A percentile compares a stretch with the other conserved stretches of the same genome.
Evolutionary conservation across 2,888 invertebrate species (phyloP).

Genomic region (Diarsia mendica): DNA sequence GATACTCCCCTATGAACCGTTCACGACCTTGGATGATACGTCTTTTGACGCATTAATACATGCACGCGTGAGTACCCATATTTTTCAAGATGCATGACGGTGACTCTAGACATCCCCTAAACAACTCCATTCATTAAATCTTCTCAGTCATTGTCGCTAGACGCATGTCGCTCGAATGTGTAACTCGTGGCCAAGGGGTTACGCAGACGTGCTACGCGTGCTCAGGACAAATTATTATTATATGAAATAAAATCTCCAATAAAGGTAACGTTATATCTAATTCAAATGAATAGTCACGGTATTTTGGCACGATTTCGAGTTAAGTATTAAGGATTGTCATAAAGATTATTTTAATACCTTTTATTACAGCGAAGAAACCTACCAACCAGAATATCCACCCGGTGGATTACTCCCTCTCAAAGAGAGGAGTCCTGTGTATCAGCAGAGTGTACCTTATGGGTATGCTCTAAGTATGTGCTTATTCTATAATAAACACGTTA

Average conservation of each 20-base stretch:
- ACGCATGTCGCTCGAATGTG: not conserved
- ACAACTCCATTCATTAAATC: not conserved
- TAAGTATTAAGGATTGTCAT: not conserved
- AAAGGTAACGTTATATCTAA: not conserved
- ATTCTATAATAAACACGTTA: no score
- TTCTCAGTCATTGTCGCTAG: not conserved
- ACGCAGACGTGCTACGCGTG: constrained; percentile 2
- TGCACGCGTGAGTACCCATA: not conserved
- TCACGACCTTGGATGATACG: not conserved
- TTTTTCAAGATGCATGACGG: not conserved
- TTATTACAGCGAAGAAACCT: not conserved
- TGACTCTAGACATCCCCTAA: not conserved
- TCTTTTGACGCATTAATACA: not conserved
- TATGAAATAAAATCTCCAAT: not conserved
- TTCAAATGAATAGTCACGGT: not conserved
- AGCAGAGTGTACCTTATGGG: not conserved
- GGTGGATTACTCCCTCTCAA: not conserved
- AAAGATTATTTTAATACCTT: not conserved
- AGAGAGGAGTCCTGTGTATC: not conserved
- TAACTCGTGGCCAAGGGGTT: not conserved
- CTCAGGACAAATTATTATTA: not conserved
- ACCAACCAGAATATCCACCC: not conserved
- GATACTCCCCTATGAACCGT: not conserved
- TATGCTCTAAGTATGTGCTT: no score
- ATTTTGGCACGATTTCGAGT: constrained; percentile 9